Percentiles rank a stretch among this genome's conserved stretches.
Conservation (phyloP, 2,888 invertebrate genomes). For the Apocheima hispidaria region DNA sequence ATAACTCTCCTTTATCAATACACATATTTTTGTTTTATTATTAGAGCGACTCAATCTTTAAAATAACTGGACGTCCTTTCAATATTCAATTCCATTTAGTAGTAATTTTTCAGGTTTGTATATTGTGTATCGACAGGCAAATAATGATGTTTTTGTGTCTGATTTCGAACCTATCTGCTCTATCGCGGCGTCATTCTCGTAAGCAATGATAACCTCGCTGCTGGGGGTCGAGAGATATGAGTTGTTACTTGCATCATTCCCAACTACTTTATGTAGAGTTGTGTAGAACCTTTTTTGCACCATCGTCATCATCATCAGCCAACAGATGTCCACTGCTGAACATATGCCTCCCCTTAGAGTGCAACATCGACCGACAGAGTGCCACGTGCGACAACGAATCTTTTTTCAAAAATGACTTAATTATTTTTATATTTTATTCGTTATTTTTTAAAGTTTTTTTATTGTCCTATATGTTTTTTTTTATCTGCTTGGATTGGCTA, state of each 20-base stretch:
- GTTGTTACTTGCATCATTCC: constrained; percentile 72
- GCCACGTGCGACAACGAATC: too few relatives aligned
- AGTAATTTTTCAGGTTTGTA: neutral
- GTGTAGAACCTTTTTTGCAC: neutral
- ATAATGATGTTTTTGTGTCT: constrained; percentile 5
- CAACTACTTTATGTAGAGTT: neutral
- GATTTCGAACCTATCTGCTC: constrained; percentile 10
- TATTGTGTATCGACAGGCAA: too few relatives aligned
- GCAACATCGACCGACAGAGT: too few relatives aligned
- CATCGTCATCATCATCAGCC: too few relatives aligned
- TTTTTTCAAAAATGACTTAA: too few relatives aligned
- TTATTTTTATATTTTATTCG: too few relatives aligned
- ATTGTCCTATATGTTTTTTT: too few relatives aligned
- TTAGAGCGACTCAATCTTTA: neutral
- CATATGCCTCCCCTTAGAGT: too few relatives aligned
- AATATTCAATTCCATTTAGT: neutral
- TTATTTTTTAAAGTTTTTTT: too few relatives aligned
- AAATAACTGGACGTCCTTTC: neutral
- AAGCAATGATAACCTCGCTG: constrained; percentile 67
- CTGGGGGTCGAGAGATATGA: constrained; percentile 66
- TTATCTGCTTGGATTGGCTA: neutral
- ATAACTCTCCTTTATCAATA: neutral
- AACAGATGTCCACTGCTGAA: too few relatives aligned
- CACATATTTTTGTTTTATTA: neutral
- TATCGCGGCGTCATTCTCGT: constrained; percentile 16